A percentile compares a stretch with the other conserved stretches of the same genome.
phyloP scores from a whole-genome alignment of 1,140 invertebrate species.

The Prorops nasuta region DNA sequence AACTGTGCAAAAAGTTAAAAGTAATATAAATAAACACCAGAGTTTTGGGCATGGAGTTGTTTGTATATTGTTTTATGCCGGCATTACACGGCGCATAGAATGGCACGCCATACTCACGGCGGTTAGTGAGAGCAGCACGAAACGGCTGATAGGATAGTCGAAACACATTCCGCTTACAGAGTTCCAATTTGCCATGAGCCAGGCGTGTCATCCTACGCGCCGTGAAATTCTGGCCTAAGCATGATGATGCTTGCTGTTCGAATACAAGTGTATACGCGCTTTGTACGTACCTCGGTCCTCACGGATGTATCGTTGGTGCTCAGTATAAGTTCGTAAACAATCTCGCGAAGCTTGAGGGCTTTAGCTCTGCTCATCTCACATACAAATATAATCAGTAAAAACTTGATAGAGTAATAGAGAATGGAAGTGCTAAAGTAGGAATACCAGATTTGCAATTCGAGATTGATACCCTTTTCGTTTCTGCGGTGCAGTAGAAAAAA shows the following conservation, averaged over 20 bases:
- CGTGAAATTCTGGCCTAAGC: too few species aligned
- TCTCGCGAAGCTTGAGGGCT: constrained; percentile 27
- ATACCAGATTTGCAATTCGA: constrained; percentile 38
- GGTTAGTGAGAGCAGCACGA: too few species aligned
- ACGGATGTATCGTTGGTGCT: constrained; percentile 31
- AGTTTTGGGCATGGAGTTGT: neutral
- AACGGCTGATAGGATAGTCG: too few species aligned
- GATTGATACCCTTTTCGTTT: neutral
- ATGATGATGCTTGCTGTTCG: neutral
- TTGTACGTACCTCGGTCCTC: constrained; percentile 40
- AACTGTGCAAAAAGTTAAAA: constrained; percentile 21
- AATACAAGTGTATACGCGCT: neutral
- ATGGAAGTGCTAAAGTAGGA: constrained; percentile 23
- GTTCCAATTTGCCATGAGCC: too few species aligned
- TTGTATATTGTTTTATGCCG: neutral
- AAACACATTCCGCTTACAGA: too few species aligned
- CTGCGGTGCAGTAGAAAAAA: constrained; percentile 35
- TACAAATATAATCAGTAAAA: constrained; percentile 30
- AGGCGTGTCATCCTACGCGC: too few species aligned
- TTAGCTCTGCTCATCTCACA: constrained; percentile 40
- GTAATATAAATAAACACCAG: neutral
- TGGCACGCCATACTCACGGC: neutral
- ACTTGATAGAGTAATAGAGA: constrained; percentile 35
- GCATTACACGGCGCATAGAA: neutral
- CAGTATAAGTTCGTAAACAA: constrained; percentile 37